Evolutionary conservation across 2,888 invertebrate species (phyloP).

Genomic region (Monochamus alternatus): DNA sequence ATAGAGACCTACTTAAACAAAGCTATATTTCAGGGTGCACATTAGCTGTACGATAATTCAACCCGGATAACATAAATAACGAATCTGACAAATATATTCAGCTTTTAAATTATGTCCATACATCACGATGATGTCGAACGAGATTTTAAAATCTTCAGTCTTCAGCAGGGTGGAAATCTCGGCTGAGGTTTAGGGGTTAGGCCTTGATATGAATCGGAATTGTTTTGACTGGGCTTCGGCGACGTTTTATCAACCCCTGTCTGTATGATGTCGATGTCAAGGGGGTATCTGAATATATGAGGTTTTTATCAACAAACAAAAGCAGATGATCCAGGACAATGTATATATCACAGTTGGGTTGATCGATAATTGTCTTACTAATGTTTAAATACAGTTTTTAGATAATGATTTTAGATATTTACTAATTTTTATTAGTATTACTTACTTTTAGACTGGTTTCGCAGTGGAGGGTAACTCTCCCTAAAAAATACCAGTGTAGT

Average conservation of each 20-base stretch:
- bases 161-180: slow-evolving; percentile 4
- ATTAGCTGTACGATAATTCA: slow-evolving; percentile 17
- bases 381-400: no score
- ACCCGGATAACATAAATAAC: slow-evolving; percentile 21
- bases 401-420: no score
- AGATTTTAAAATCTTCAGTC: slow-evolving; percentile 13
- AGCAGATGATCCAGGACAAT: neutral
- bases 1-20: slow-evolving; percentile 3
- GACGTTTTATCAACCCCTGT: slow-evolving; percentile 13
- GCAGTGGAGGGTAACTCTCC: no score
- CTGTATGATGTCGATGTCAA: slow-evolving; percentile 5
- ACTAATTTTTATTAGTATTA: no score
- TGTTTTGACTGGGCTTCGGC: slow-evolving; percentile 12
- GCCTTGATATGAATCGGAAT: slow-evolving; percentile 4
- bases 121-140: slow-evolving; percentile 6
- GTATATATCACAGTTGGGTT: neutral
- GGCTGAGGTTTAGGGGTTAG: neutral
- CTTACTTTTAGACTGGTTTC: no score
- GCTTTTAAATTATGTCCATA: slow-evolving; percentile 17
- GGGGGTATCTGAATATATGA: slow-evolving; percentile 14
- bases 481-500: no score
- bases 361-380: no score
- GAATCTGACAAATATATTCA: slow-evolving; percentile 18
- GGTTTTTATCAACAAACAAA: slow-evolving; percentile 5
- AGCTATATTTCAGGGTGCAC: slow-evolving; percentile 1